These are phyloP conservation scores for Pterostichus madidus DNA, from an alignment of 2,888 invertebrate genomes.

Conservation along the genomic window DNA sequence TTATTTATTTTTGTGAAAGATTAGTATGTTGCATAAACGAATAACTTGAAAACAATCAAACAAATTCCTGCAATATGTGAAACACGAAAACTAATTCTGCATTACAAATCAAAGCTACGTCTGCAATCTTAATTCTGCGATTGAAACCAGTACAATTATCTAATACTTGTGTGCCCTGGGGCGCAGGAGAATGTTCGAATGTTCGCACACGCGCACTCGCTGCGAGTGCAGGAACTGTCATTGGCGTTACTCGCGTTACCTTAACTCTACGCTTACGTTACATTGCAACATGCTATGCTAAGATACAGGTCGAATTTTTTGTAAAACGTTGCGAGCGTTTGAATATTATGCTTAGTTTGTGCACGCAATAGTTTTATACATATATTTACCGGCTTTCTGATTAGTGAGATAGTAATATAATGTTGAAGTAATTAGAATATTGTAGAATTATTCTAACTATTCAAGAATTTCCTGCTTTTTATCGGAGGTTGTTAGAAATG, in stretches of 20 bases:
- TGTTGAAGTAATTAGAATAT: slow-evolving; percentile 25
- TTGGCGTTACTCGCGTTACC: neutral
- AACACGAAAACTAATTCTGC: too few species aligned
- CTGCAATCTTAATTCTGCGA: neutral
- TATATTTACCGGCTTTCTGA: slow-evolving; percentile 12
- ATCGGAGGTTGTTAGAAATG: slow-evolving; percentile 16
- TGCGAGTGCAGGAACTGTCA: neutral
- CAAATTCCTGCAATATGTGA: too few species aligned
- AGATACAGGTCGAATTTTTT: neutral
- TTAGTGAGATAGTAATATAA: slow-evolving; percentile 2
- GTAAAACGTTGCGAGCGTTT: neutral
- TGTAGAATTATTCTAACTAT: neutral
- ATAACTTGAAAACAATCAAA: too few species aligned
- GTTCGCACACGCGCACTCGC: neutral
- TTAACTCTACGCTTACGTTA: neutral
- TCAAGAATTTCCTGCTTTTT: slow-evolving; percentile 25
- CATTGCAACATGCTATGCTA: neutral
- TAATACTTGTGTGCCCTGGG: neutral
- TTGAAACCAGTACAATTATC: slow-evolving; percentile 13
- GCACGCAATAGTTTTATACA: neutral
- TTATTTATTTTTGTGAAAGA: too few species aligned
- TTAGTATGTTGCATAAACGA: too few species aligned
- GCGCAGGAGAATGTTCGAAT: slow-evolving; percentile 9
- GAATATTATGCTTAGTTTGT: neutral
- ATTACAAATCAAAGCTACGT: neutral